Conservation (phyloP, 2,888 invertebrate genomes). For the Polietes domitor region DNA sequence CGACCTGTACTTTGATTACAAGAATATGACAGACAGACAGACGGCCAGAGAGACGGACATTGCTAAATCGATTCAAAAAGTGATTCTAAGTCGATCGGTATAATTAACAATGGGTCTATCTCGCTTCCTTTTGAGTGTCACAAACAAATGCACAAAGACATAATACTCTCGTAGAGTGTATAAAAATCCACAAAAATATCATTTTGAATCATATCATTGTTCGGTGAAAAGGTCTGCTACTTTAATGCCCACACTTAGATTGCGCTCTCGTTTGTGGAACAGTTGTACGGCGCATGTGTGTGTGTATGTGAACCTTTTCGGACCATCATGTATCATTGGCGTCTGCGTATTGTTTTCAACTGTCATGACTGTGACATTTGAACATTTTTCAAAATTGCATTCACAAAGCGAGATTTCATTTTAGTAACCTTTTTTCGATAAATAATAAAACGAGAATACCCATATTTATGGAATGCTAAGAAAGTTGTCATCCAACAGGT, state of each 20-base stretch:
- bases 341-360: conserved; percentile 75
- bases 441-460: conserved; percentile 1
- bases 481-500: conserved; percentile 41
- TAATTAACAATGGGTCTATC: no score
- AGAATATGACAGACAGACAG: no score
- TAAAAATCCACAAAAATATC: no score
- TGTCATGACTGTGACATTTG: conserved; percentile 72
- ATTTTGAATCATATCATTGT: no score
- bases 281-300: background rate
- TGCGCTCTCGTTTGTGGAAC: background rate
- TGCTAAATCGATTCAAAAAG: no score
- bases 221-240: background rate
- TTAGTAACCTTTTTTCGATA: background rate
- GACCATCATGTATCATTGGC: conserved; percentile 66
- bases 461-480: conserved; percentile 32
- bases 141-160: no score
- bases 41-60: no score
- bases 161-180: no score
- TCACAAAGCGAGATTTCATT: conserved; percentile 9
- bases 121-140: no score
- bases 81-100: no score
- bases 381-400: conserved; percentile 71
- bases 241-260: background rate
- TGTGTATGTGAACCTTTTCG: background rate
- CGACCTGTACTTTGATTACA: no score